Evolutionary conservation across 2,888 invertebrate species (phyloP).

Genomic region (Helleia helle): DNA sequence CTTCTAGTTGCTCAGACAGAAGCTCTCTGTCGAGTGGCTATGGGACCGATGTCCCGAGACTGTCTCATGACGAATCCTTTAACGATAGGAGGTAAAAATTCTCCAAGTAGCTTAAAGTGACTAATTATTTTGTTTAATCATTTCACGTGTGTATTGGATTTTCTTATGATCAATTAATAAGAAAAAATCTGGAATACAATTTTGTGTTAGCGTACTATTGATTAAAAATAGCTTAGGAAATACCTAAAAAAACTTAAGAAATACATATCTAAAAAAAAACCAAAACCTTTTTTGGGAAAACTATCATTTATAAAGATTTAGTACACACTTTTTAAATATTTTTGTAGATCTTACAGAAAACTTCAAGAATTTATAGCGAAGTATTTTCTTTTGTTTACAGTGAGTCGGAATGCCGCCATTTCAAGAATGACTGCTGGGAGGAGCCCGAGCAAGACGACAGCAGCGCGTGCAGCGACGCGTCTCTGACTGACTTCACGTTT

Average conservation of each 20-base stretch:
- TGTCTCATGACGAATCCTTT: conserved; percentile 46
- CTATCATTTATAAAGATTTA: too few relatives aligned
- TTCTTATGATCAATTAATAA: neutral
- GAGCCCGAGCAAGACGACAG: conserved; percentile 55
- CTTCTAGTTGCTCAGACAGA: conserved; percentile 58
- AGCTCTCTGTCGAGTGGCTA: conserved; percentile 65
- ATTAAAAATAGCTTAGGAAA: too few relatives aligned
- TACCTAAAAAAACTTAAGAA: too few relatives aligned
- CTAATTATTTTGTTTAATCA: neutral
- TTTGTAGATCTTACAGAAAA: too few relatives aligned
- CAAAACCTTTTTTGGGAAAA: too few relatives aligned
- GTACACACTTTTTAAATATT: too few relatives aligned
- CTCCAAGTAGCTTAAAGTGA: neutral
- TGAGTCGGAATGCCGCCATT: conserved; percentile 44
- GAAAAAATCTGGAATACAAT: too few relatives aligned
- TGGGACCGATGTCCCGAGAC: conserved; percentile 49
- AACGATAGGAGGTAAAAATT: conserved; percentile 50
- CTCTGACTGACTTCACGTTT: conserved; percentile 55
- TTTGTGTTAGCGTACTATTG: too few relatives aligned
- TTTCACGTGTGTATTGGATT: neutral
- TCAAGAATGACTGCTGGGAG: conserved; percentile 42
- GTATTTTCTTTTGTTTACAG: too few relatives aligned
- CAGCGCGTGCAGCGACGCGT: conserved; percentile 60
- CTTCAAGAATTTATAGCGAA: too few relatives aligned
- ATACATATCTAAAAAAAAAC: too few relatives aligned